Base-by-base conservation (phyloP, 2,113 vertebrate genomes). In the Eonycteris spelaea region DNA sequence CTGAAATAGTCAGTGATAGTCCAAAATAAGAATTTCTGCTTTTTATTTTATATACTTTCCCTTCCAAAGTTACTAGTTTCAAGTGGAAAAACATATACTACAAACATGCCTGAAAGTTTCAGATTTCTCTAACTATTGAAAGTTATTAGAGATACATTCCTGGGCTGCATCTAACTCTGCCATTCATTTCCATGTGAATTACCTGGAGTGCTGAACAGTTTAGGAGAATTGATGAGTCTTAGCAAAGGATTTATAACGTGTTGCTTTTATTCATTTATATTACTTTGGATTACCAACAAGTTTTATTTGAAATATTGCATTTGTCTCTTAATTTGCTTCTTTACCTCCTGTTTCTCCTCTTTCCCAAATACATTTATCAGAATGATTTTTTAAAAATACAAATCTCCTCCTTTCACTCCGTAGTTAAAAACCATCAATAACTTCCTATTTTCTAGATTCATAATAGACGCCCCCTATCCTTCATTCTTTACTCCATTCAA, bases 131-230 rank as follows among this genome's bases (percentile, higher is more conserved):
- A 80, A 40, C 7, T 75, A 73, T 61, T 90, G 33, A 14, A 83
- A 90, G n/a, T 80, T 87, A 71, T 94, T 87, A 86, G 30, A 80
- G 21, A 65, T 30, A 92, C 3, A 48, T 95, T 95, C 53, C 30
- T 88, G 16, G 10, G 12, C 16, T 84, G 6, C 57, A 33, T 63
- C 70, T 94, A 45, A 80, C 48, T 92, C 11, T 51, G 51, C 15
- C 18, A 40, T 95, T 96, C 19, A 91, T 94, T 90, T 94, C 59
- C n/a, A 75, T 43, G 28, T 90, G 78, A 92, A 95, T 90, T 93
- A 74, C 48, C 14, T 91, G 16, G 84, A 65, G 35, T 84, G 3
- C 57, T 75, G 33, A 94, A 71, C 33, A 94, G 38, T 87, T 92
- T 90, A 87, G 61, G 59, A 83, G 38, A 95, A 94, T 30, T 71